These are phyloP conservation scores for Microtus oregoni DNA, from an alignment of 2,113 vertebrate genomes.

Conservation along the genomic window DNA sequence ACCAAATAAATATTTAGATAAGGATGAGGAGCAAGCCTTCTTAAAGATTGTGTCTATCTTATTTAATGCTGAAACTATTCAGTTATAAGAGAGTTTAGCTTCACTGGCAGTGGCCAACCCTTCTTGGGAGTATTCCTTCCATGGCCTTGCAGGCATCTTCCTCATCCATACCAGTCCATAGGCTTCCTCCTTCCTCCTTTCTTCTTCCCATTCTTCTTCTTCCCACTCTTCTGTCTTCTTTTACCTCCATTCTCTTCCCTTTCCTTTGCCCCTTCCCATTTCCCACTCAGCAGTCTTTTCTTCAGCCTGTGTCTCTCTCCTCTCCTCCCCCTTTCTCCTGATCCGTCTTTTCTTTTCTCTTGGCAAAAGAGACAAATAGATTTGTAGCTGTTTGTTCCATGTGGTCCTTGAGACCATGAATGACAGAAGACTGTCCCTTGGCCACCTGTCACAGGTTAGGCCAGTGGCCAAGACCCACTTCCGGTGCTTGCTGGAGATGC, in stretches of 20 bases:
- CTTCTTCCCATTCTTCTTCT: neutral
- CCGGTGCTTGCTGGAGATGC: constrained; percentile 62
- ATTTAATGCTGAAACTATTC: constrained; percentile 52
- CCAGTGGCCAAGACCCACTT: constrained; percentile 77
- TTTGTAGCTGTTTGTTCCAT: neutral
- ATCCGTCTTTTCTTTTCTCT: neutral
- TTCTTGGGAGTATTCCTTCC: neutral
- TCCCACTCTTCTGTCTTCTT: neutral
- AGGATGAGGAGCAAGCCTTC: constrained; percentile 59
- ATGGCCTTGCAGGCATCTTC: neutral
- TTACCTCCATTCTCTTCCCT: neutral
- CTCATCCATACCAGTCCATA: rapidly evolving
- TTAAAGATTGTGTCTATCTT: constrained; percentile 27
- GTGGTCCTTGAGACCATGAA: constrained; percentile 38
- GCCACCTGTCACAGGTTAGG: constrained; percentile 63
- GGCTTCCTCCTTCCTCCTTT: neutral
- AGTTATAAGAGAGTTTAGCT: neutral
- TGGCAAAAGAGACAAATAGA: neutral
- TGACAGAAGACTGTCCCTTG: constrained; percentile 71
- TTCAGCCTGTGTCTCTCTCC: neutral
- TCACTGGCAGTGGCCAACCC: neutral
- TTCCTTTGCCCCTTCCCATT: neutral
- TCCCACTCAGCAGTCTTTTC: neutral
- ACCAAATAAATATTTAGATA: constrained; percentile 81
- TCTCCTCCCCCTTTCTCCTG: neutral